phyloP scores from a whole-genome alignment of 35 echinoderm and acorn worm genomes.

The Chiridota heheva region DNA sequence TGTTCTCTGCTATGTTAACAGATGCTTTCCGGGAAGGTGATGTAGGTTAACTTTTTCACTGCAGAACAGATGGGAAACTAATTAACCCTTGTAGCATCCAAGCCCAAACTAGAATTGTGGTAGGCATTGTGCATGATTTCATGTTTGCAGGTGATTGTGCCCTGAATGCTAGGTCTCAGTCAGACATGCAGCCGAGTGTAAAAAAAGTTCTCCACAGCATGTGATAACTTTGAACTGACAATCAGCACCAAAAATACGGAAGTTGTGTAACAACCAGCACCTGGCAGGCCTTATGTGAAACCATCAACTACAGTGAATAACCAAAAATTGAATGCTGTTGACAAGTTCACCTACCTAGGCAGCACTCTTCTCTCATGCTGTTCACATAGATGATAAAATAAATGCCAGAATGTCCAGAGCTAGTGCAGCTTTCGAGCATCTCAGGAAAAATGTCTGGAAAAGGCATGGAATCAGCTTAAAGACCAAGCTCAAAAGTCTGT shows the following conservation, averaged over 20 bases:
- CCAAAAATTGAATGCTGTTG: not conserved
- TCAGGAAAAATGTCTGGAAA: no score
- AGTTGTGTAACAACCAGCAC: not conserved
- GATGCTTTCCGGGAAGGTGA: conserved; percentile 11
- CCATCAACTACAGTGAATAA: not conserved
- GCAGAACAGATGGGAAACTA: conserved; percentile 6
- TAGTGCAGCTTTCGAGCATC: no score
- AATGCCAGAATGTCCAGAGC: not conserved
- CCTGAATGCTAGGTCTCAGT: not conserved
- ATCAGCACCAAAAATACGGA: conserved; percentile 1
- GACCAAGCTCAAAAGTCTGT: no score
- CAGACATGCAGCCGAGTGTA: not conserved
- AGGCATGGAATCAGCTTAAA: no score
- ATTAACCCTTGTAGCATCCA: conserved; percentile 12
- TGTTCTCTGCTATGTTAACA: conserved; percentile 1
- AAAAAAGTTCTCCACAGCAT: not conserved
- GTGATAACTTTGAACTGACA: not conserved
- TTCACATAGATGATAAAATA: not conserved
- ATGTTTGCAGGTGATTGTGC: conserved; percentile 40
- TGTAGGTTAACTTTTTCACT: not conserved
- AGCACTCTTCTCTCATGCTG: not conserved
- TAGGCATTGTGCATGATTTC: conserved; percentile 1
- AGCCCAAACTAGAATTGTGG: conserved; percentile 11
- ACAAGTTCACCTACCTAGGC: conserved; percentile 7
- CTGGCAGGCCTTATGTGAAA: not conserved